Conservation (phyloP, 2,888 invertebrate genomes). For the Tenthredo livida region DNA sequence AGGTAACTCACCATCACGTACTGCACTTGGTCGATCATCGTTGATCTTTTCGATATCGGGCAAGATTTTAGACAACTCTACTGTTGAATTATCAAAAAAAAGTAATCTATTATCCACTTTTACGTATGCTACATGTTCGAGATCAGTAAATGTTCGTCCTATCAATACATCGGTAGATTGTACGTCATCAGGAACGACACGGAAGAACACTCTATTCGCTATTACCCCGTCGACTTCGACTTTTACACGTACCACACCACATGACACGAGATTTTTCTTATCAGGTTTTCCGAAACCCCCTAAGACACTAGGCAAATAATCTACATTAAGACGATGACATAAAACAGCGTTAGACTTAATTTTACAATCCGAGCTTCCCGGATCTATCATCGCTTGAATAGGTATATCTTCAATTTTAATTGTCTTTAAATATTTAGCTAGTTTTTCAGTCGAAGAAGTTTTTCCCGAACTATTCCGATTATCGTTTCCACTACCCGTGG, state of each 20-base stretch:
- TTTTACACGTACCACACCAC: slow-evolving; percentile 6
- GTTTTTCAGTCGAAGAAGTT: neutral
- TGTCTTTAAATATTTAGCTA: slow-evolving; percentile 57
- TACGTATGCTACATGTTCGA: slow-evolving; percentile 57
- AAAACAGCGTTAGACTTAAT: slow-evolving; percentile 55
- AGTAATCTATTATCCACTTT: slow-evolving; percentile 55
- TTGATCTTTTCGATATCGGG: neutral
- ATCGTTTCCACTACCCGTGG: neutral
- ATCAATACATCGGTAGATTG: slow-evolving; percentile 62
- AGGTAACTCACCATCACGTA: neutral
- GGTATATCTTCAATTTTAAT: slow-evolving; percentile 46
- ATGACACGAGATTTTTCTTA: neutral
- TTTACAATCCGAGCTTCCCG: slow-evolving; percentile 58
- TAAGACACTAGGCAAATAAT: neutral
- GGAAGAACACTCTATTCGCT: slow-evolving; percentile 53
- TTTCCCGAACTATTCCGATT: neutral
- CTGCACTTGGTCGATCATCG: neutral
- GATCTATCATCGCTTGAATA: slow-evolving; percentile 56
- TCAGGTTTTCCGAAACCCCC: slow-evolving; percentile 26
- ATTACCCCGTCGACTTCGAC: slow-evolving; percentile 10
- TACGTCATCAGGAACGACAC: slow-evolving; percentile 62
- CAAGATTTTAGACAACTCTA: slow-evolving; percentile 15
- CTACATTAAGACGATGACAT: slow-evolving; percentile 1
- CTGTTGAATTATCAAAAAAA: neutral
- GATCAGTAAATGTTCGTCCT: slow-evolving; percentile 61